A percentile compares a stretch with the other conserved stretches of the same genome.
These are phyloP conservation scores for Peromyscus californicus DNA, from an alignment of 2,113 vertebrate species.

Conservation along the genomic window DNA sequence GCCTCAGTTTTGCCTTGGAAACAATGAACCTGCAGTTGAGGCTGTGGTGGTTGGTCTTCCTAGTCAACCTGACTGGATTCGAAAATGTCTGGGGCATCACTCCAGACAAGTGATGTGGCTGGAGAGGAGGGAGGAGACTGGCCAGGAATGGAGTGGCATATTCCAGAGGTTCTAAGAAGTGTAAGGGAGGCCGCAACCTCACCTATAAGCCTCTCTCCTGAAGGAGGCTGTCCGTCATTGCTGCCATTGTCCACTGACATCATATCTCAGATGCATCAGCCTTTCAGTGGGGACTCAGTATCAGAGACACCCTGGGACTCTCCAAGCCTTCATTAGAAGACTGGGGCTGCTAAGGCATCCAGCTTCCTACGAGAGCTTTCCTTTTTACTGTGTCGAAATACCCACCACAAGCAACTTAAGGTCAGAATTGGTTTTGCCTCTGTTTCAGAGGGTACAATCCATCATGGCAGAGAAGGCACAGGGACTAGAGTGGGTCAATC, in stretches of 20 bases:
- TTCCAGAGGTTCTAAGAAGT: not conserved
- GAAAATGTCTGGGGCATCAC: not conserved
- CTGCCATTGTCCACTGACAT: not conserved
- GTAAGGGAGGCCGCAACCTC: not conserved
- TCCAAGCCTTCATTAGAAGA: not conserved
- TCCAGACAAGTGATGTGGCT: not conserved
- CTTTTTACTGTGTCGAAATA: not conserved
- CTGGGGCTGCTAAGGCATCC: not conserved
- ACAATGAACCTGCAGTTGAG: not conserved
- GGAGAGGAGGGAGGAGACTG: no score
- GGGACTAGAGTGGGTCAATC: not conserved
- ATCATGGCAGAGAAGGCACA: not conserved
- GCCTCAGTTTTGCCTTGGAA: not conserved
- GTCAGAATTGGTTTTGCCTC: not conserved
- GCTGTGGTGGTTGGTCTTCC: no score
- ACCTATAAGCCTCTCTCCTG: not conserved
- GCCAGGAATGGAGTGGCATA: not conserved
- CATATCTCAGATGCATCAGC: not conserved
- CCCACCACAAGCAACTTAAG: not conserved
- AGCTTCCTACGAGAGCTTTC: not conserved
- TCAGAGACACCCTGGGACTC: not conserved
- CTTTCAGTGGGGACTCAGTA: no score
- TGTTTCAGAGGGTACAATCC: not conserved
- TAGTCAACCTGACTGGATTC: not conserved
- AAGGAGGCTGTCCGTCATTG: not conserved